A percentile compares a stretch with the other conserved stretches of the same genome.
Conservation (phyloP, 2,113 vertebrate genomes). For the Callipepla californica region DNA sequence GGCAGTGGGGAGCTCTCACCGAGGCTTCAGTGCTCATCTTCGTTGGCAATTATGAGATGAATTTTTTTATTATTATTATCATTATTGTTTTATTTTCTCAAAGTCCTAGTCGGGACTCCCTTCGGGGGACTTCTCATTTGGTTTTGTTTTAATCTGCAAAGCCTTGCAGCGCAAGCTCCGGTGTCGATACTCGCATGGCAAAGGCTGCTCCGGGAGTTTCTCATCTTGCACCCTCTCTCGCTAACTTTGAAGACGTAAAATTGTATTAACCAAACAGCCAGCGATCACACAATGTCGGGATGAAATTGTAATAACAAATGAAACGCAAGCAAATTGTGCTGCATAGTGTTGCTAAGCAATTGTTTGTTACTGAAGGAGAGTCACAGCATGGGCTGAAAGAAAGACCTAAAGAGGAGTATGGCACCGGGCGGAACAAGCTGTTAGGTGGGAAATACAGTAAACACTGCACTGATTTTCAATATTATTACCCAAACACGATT, state of each 20-base stretch:
- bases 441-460: conserved; percentile 64
- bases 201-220: conserved; percentile 10
- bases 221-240: not conserved
- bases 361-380: conserved; percentile 65
- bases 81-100: not conserved
- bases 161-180: not conserved
- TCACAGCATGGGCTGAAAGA: conserved; percentile 75
- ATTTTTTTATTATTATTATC: not conserved
- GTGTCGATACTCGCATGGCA: not conserved
- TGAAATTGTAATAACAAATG: conserved; percentile 78
- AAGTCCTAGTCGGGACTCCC: not conserved
- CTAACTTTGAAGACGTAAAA: conserved; percentile 43
- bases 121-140: not conserved
- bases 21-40: no score
- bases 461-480: conserved; percentile 76
- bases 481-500: conserved; percentile 81
- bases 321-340: conserved; percentile 75
- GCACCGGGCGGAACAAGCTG: conserved; percentile 45
- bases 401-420: conserved; percentile 49
- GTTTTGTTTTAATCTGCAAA: not conserved
- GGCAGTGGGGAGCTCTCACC: no score
- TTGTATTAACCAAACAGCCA: conserved; percentile 63
- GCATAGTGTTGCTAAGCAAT: conserved; percentile 80
- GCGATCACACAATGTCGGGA: conserved; percentile 19
- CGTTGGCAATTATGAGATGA: not conserved